Base-by-base conservation (phyloP, 2,888 invertebrate genomes). In the Limenitis camilla region DNA sequence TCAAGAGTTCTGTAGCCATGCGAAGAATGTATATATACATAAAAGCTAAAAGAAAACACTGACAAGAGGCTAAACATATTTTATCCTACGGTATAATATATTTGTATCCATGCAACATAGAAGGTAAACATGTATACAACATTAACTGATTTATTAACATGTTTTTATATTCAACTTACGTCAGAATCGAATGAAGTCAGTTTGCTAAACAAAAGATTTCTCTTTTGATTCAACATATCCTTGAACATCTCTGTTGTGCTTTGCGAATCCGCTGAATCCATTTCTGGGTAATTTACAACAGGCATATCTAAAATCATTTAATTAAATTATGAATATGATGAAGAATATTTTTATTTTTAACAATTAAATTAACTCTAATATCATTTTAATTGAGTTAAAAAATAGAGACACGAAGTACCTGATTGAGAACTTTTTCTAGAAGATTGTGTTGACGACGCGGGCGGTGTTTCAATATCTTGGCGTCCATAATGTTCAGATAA, bases 211-310 rank as follows among this genome's bases (percentile, higher is more conserved):
- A 96, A 88, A 68, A 94, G 91, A 71, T 96, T 94, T 63, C 96
- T 91, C 79, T 98, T 98, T 75, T 96, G 96, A 62, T 94, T 95
- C 64, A 98, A 89, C 91, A 98, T 93, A 70, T 97, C 97, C 71
- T 96, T 92, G 76, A 98, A 95, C 91, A 97, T 96, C 70, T 97
- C 97, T 0, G 96, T 92, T 3, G 96, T 94, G 45, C 94, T 93
- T 67, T 93, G 93, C 4, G 90, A 90, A 59, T 91, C 91, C 28
- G 90, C n/a, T n/a, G n/a, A 84, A 53, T 93, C 92, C 61, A 90
- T 87, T 56, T 93, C 92, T n/a, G 91, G 90, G 59, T 81, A 87
- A 65, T 85, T 85, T 5, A 85, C 68, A 2, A 91, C 91, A 28
- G 93, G 91, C 32, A 82, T 64, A 63, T 88, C 85, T 85, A 62